These are phyloP conservation scores for cattle (Bos taurus) DNA, from an alignment of 2,113 vertebrate genomes.

Conservation along the genomic window DNA sequence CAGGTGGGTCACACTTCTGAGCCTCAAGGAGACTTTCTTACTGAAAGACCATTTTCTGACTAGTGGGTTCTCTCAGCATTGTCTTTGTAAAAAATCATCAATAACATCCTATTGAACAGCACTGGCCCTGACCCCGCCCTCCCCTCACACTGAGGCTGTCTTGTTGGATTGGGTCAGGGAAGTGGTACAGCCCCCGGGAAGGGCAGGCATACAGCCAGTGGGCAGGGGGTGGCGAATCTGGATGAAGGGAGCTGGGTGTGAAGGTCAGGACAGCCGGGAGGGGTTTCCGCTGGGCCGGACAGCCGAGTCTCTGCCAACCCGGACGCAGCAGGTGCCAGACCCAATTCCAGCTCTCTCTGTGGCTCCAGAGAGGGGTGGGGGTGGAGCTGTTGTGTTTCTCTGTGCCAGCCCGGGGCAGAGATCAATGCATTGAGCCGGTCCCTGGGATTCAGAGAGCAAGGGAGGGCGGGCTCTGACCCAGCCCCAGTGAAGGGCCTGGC, in stretches of 20 bases:
- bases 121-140: rapidly evolving
- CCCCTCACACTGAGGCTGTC: background rate
- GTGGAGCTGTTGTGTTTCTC: background rate
- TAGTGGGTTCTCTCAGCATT: background rate
- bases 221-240: background rate
- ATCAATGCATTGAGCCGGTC: background rate
- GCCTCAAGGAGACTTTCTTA: background rate
- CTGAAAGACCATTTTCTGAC: background rate
- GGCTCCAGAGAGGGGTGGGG: background rate
- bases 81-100: background rate
- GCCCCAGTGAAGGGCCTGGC: background rate
- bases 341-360: background rate
- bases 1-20: background rate
- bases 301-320: constrained; percentile 34
- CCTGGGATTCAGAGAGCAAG: background rate
- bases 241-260: background rate
- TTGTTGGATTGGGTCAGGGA: background rate
- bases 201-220: background rate
- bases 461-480: background rate
- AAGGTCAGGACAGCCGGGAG: constrained; percentile 7
- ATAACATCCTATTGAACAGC: rapidly evolving
- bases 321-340: constrained; percentile 31
- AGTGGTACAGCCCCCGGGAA: background rate
- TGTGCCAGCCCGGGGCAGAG: background rate
- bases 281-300: background rate